phyloP scores from a whole-genome alignment of 1,140 invertebrate species.

The Andricus grossulariae region DNA sequence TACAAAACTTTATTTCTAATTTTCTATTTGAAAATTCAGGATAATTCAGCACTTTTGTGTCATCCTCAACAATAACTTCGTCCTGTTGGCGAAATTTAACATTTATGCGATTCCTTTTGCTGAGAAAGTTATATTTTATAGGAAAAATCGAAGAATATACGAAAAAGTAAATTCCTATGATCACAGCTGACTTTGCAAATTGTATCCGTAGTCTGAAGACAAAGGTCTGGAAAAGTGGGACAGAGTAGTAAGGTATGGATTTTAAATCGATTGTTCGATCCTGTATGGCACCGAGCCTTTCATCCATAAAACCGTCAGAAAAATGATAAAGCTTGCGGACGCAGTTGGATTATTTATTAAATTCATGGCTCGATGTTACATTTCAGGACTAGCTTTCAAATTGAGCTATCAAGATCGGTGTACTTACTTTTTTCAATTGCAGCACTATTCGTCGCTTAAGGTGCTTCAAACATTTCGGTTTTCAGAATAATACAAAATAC shows the following conservation, averaged over 20 bases:
- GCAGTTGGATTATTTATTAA: not conserved
- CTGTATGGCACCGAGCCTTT: not conserved
- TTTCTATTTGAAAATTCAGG: too few relatives aligned
- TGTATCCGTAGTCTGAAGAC: not conserved
- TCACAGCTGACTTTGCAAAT: not conserved
- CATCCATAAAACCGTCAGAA: not conserved
- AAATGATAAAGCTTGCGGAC: not conserved
- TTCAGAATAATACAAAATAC: too few relatives aligned
- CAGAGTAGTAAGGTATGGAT: not conserved
- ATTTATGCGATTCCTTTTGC: not conserved
- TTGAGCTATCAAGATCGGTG: too few relatives aligned
- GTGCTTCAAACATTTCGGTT: too few relatives aligned
- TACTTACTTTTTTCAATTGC: too few relatives aligned
- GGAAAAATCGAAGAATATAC: not conserved
- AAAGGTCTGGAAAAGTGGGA: not conserved
- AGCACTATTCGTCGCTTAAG: too few relatives aligned
- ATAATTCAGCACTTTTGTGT: too few relatives aligned
- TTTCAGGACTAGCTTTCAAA: too few relatives aligned
- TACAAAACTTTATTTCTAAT: too few relatives aligned
- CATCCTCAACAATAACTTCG: not conserved
- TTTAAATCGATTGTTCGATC: slow-evolving; percentile 8
- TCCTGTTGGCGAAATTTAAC: not conserved
- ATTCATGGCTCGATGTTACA: too few relatives aligned
- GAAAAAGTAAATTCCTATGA: not conserved
- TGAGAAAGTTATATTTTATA: not conserved